A percentile compares a stretch with the other conserved stretches of the same genome.
Conservation (phyloP, 64 coral and sea anemone species). For the Porites lutea region DNA sequence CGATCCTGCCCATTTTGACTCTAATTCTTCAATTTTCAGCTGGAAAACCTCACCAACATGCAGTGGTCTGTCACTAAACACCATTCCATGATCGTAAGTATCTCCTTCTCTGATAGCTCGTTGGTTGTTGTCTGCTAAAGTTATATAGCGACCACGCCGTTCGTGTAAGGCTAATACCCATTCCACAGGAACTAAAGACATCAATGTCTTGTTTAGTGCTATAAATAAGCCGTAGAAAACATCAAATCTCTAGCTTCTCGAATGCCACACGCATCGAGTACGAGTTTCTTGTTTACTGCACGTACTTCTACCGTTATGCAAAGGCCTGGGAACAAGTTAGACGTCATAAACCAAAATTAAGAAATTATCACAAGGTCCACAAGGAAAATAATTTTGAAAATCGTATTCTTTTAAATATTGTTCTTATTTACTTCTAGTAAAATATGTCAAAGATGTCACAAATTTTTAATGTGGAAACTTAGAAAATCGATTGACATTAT, state of each 20-base stretch:
- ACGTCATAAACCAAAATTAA: background rate
- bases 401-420: background rate
- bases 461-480: background rate
- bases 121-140: conserved; percentile 52
- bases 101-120: conserved; percentile 88
- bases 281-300: background rate
- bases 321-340: conserved; percentile 12
- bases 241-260: background rate
- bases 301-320: background rate
- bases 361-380: no score
- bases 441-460: background rate
- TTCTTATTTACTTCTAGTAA: background rate
- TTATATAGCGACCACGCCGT: conserved; percentile 78
- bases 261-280: background rate
- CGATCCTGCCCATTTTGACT: conserved; percentile 99
- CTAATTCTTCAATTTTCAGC: conserved; percentile 91
- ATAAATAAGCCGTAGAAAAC: background rate
- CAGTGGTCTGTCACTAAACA: conserved; percentile 81
- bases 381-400: no score
- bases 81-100: conserved; percentile 95
- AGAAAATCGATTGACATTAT: conserved; percentile 10
- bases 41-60: conserved; percentile 95
- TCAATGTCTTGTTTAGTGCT: conserved; percentile 24
- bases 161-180: conserved; percentile 89
- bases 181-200: conserved; percentile 58